Conservation (phyloP, 64 coral and sea anemone species). For the Trachythela sp. region DNA sequence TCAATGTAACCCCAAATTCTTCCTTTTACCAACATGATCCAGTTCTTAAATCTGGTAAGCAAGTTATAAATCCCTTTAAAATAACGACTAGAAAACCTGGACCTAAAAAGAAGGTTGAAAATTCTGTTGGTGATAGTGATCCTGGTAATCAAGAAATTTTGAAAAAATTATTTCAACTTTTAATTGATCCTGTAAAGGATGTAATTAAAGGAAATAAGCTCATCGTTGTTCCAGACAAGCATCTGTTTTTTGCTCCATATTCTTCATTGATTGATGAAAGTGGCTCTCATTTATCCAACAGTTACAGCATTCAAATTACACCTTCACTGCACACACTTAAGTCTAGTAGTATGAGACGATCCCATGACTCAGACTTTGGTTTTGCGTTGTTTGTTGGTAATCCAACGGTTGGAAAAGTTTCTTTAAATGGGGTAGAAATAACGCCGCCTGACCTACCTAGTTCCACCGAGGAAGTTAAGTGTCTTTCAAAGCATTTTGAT, state of each 20-base stretch:
- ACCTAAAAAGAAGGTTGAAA: not conserved
- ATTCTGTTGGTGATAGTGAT: not conserved
- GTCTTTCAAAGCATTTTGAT: not conserved
- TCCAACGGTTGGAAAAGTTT: not conserved
- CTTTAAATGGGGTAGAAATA: not conserved
- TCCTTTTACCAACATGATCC: not conserved
- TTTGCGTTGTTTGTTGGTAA: not conserved
- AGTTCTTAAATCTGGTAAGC: not conserved
- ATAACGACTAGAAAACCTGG: not conserved
- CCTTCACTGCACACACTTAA: not conserved
- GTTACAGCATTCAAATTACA: not conserved
- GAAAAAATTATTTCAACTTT: not conserved
- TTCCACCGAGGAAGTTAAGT: not conserved
- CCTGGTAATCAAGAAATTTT: not conserved
- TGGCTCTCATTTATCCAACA: not conserved
- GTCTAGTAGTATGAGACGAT: not conserved
- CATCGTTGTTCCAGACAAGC: not conserved
- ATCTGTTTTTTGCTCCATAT: not conserved
- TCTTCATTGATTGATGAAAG: not conserved
- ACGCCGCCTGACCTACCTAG: not conserved
- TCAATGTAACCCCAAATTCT: not conserved
- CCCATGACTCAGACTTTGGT: not conserved
- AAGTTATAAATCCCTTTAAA: not conserved
- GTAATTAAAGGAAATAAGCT: not conserved
- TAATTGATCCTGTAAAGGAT: not conserved